Conservation (phyloP, 2,797 vertebrate genomes). For the Scyliorhinus canicula region DNA sequence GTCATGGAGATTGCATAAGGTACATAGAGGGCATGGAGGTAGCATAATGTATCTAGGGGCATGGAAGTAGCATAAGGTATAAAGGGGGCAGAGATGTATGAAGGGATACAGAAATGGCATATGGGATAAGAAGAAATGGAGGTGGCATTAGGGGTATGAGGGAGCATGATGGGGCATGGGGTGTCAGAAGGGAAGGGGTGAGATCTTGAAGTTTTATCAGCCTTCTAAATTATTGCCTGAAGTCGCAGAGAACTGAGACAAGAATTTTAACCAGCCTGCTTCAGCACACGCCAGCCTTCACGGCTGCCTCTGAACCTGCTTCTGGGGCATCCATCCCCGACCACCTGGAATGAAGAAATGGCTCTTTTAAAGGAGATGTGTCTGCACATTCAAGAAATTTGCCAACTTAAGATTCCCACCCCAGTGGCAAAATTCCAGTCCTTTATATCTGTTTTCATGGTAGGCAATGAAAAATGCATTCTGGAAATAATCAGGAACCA, state of each 20-base stretch:
- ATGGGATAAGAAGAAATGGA: too few species aligned
- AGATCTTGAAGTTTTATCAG: background rate
- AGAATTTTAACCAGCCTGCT: background rate
- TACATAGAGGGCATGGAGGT: background rate
- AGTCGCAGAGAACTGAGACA: background rate
- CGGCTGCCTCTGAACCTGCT: background rate
- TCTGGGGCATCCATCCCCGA: background rate
- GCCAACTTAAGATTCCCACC: background rate
- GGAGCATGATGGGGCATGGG: too few species aligned
- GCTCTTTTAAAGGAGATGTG: too few species aligned
- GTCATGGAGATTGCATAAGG: background rate
- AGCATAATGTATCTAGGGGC: background rate
- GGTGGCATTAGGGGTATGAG: too few species aligned
- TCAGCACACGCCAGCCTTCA: background rate
- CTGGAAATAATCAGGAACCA: background rate
- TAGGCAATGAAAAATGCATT: background rate
- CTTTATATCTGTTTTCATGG: background rate
- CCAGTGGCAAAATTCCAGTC: background rate
- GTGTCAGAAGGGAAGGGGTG: background rate
- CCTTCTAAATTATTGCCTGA: background rate
- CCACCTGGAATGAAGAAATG: background rate
- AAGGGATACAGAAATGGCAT: too few species aligned
- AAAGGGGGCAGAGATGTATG: too few species aligned
- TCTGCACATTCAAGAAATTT: background rate
- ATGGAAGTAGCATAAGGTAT: too few species aligned